These are phyloP conservation scores for Centropus unirufus DNA, from an alignment of 2,113 vertebrate genomes.

Conservation along the genomic window DNA sequence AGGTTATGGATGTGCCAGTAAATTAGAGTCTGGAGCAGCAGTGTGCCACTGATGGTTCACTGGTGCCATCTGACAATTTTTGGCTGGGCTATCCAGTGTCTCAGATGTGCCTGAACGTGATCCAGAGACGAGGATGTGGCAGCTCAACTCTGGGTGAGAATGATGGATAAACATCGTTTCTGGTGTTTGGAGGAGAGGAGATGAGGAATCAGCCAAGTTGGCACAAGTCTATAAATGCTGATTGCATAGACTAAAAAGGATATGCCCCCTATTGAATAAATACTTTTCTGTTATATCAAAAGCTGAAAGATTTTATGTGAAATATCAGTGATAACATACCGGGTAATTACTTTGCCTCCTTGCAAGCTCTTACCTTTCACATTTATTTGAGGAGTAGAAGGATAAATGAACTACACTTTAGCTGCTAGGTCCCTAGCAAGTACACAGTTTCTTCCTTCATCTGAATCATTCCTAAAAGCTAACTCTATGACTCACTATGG, in stretches of 20 bases:
- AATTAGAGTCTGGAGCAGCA: background rate
- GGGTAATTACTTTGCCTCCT: background rate
- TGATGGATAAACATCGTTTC: background rate
- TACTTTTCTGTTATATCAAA: background rate
- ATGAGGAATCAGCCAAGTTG: background rate
- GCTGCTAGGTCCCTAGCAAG: background rate
- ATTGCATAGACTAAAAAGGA: background rate
- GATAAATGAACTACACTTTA: background rate
- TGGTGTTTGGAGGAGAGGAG: background rate
- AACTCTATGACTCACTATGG: background rate
- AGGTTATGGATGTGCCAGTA: background rate
- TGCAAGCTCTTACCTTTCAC: background rate
- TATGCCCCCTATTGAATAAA: background rate
- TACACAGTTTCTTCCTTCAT: background rate
- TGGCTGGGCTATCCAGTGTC: background rate
- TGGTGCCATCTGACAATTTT: background rate
- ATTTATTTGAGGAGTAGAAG: background rate
- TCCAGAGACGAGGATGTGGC: background rate
- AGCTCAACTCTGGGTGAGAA: background rate
- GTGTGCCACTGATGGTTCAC: background rate
- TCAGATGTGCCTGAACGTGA: rapidly evolving
- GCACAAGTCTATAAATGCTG: background rate
- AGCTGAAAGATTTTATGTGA: background rate
- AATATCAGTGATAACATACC: background rate
- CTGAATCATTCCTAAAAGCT: background rate